phyloP scores from a whole-genome alignment of 2,888 invertebrate species.

The Corythucha ciliata region DNA sequence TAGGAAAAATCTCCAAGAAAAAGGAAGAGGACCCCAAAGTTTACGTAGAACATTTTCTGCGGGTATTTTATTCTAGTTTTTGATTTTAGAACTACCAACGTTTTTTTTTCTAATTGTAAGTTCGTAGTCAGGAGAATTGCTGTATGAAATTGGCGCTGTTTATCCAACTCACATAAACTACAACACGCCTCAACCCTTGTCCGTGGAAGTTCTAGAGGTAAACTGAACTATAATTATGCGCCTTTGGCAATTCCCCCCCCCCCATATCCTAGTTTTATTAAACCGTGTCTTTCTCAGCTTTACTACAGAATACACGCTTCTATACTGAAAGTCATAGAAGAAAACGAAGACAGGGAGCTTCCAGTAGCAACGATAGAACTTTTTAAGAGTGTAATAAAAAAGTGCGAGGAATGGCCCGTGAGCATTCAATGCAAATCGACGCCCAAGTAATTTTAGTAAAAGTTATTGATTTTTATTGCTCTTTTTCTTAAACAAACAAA shows the following conservation, averaged over 20 bases:
- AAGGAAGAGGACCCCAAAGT: slow-evolving; percentile 60
- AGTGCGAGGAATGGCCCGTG: slow-evolving; percentile 45
- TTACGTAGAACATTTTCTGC: slow-evolving; percentile 69
- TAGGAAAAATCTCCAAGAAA: slow-evolving; percentile 92
- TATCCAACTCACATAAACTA: slow-evolving; percentile 54
- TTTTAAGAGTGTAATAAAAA: slow-evolving; percentile 50
- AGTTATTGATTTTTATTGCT: neutral
- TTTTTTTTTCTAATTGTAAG: neutral
- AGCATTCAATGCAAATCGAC: slow-evolving; percentile 40
- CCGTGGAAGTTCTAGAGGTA: slow-evolving; percentile 81
- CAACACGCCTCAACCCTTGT: slow-evolving; percentile 67
- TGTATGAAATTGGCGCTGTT: slow-evolving; percentile 34
- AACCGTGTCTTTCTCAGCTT: slow-evolving; percentile 38
- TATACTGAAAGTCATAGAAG: slow-evolving; percentile 76
- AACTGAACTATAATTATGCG: slow-evolving; percentile 45
- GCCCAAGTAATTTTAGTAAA: slow-evolving; percentile 13
- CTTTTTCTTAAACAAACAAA: neutral
- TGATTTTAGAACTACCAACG: neutral
- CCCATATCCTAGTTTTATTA: neutral
- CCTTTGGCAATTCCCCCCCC: neutral
- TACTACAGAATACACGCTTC: slow-evolving; percentile 70
- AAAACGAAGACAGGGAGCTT: slow-evolving; percentile 60
- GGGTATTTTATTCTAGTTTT: slow-evolving; percentile 45
- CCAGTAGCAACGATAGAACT: slow-evolving; percentile 51
- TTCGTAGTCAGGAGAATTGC: slow-evolving; percentile 58